These are phyloP conservation scores for Pomatostomus ruficeps DNA, from an alignment of 2,113 vertebrate genomes.

Conservation along the genomic window DNA sequence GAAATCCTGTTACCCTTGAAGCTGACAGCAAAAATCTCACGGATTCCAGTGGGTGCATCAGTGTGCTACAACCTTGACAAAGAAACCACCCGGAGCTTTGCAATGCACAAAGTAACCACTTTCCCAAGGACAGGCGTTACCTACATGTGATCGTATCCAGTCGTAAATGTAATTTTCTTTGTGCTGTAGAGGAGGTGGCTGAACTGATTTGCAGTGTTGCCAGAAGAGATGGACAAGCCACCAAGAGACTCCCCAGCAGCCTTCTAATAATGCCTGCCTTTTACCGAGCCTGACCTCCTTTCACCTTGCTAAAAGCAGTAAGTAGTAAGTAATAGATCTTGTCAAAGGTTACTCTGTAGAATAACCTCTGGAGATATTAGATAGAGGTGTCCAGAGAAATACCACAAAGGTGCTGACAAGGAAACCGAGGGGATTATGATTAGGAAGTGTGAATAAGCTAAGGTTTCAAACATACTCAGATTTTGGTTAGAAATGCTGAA, in stretches of 20 bases:
- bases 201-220: background rate
- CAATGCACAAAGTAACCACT: background rate
- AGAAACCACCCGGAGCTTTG: background rate
- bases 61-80: background rate
- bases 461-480: constrained; percentile 38
- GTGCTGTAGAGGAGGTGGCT: background rate
- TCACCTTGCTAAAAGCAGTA: constrained; percentile 43
- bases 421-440: constrained; percentile 53
- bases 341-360: constrained; percentile 64
- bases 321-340: constrained; percentile 61
- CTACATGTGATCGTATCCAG: background rate
- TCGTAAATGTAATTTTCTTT: background rate
- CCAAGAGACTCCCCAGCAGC: background rate
- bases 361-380: constrained; percentile 52
- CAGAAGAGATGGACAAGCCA: constrained; percentile 4
- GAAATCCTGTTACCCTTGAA: background rate
- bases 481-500: constrained; percentile 46
- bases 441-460: constrained; percentile 53
- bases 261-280: constrained; percentile 10
- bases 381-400: constrained; percentile 58
- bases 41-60: background rate
- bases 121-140: background rate
- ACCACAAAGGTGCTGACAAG: constrained; percentile 51
- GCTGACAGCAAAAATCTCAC: background rate
- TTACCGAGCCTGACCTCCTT: constrained; percentile 23